Conservation (phyloP, 2,113 vertebrate species). For the Caracal caracal region DNA sequence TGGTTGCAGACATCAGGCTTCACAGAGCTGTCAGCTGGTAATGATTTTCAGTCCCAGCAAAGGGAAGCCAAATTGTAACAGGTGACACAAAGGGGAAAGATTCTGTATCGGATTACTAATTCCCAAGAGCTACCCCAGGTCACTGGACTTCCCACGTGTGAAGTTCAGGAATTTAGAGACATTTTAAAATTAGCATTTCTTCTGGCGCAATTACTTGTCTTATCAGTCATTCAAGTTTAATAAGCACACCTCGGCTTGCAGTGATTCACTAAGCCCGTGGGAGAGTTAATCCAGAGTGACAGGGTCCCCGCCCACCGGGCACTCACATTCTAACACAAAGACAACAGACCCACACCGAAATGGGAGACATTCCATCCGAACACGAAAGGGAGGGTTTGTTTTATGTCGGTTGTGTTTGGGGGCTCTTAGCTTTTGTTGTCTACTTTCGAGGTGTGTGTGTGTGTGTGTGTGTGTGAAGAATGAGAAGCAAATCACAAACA, state of each 20-base stretch:
- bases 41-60: slow-evolving; percentile 35
- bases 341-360: background rate
- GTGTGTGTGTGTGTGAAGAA: background rate
- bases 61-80: slow-evolving; percentile 58
- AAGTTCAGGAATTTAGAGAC: slow-evolving; percentile 55
- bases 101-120: slow-evolving; percentile 67
- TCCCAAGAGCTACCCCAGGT: slow-evolving; percentile 54
- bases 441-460: background rate
- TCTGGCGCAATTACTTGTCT: slow-evolving; percentile 55
- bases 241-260: background rate
- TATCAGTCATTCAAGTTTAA: slow-evolving; percentile 67
- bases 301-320: slow-evolving; percentile 57
- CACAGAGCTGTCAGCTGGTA: slow-evolving; percentile 20
- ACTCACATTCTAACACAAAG: slow-evolving; percentile 44
- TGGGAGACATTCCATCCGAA: background rate
- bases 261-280: slow-evolving; percentile 20
- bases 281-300: slow-evolving; percentile 70
- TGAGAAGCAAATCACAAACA: background rate
- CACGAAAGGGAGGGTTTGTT: background rate
- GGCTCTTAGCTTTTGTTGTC: background rate
- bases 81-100: slow-evolving; percentile 63
- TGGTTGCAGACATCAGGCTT: background rate
- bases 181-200: slow-evolving; percentile 61
- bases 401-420: background rate
- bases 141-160: slow-evolving; percentile 7